These are phyloP conservation scores for Pogonus chalceus DNA, from an alignment of 1,140 invertebrate genomes.

Conservation along the genomic window DNA sequence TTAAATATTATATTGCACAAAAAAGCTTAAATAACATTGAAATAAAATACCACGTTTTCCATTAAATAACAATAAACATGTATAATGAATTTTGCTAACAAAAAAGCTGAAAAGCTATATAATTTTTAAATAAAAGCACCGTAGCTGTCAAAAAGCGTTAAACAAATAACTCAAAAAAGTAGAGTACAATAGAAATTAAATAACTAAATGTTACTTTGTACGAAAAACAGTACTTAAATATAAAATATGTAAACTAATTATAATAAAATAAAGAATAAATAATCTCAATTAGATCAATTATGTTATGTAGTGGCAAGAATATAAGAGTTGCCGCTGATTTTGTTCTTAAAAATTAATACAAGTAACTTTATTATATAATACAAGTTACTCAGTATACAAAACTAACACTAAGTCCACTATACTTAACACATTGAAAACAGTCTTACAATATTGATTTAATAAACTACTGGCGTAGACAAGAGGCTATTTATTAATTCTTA, in stretches of 20 bases:
- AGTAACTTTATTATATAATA: no score
- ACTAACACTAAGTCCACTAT: slow-evolving; percentile 1
- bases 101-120: background rate
- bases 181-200: no score
- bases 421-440: slow-evolving; percentile 6
- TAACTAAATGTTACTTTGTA: background rate
- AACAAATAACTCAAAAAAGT: background rate
- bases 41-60: slow-evolving; percentile 2
- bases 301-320: background rate
- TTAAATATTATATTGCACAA: slow-evolving; percentile 5
- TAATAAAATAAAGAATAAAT: background rate
- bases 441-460: slow-evolving; percentile 2
- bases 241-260: background rate
- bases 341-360: no score
- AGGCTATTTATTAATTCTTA: no score
- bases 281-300: background rate
- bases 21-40: slow-evolving; percentile 4
- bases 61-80: slow-evolving; percentile 5
- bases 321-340: no score
- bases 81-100: background rate
- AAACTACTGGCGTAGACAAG: background rate
- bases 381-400: background rate
- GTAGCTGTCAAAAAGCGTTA: background rate
- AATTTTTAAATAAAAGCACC: slow-evolving; percentile 1
- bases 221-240: no score